Evolutionary conservation across 2,113 vertebrate species (phyloP).

Genomic region (Calyptommatus sinebrachiatus): DNA sequence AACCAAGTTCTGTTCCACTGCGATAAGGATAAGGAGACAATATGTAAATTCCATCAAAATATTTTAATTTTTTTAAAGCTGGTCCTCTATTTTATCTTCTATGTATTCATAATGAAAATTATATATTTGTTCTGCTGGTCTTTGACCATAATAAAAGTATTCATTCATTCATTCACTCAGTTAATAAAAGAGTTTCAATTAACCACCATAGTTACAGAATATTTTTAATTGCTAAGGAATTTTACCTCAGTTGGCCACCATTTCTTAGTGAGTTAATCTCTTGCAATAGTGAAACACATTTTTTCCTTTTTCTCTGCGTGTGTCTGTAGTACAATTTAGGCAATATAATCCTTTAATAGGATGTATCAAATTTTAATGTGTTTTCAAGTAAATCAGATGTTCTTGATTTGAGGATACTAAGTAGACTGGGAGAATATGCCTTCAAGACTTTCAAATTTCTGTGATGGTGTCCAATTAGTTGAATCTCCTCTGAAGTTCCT

Average conservation of each 20-base stretch:
- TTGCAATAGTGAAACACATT: neutral
- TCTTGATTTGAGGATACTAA: neutral
- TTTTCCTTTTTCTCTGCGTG: no score
- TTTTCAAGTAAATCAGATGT: neutral
- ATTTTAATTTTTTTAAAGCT: no score
- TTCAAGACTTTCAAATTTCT: neutral
- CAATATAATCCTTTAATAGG: neutral
- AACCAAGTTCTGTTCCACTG: no score
- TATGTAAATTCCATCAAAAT: no score
- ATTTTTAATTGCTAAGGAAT: conserved; percentile 6
- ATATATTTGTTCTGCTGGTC: no score
- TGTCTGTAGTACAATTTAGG: neutral
- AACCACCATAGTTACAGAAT: neutral
- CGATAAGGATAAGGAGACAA: no score
- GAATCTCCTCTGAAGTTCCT: neutral
- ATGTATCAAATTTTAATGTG: neutral
- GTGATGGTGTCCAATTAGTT: neutral
- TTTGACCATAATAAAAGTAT: no score
- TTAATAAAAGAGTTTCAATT: neutral
- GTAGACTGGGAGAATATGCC: neutral
- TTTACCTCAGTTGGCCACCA: neutral
- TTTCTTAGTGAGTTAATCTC: neutral
- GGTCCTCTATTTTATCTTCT: no score
- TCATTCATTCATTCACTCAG: neutral
- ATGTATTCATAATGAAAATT: no score